phyloP scores from a whole-genome alignment of 1,140 invertebrate species.

The Tetramorium simillimum region DNA sequence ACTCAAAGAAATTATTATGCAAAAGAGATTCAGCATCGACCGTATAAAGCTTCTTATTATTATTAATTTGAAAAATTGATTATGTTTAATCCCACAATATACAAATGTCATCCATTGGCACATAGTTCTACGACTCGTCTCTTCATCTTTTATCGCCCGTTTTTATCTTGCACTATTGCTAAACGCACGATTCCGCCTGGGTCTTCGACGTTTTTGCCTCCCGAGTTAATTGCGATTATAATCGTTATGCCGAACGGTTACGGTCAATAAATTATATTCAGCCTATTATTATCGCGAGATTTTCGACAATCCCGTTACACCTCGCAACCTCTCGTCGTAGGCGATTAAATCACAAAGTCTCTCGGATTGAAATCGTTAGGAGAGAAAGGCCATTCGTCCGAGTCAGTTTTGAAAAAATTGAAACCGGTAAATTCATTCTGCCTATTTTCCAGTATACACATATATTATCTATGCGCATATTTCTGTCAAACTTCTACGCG shows the following conservation, averaged over 20 bases:
- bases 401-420: not conserved
- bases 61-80: no score
- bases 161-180: conserved; percentile 36
- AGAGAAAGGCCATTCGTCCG: not conserved
- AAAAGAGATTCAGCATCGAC: no score
- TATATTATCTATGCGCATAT: not conserved
- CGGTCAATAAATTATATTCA: conserved; percentile 44
- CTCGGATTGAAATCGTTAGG: conserved; percentile 34
- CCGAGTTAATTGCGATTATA: conserved; percentile 49
- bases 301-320: conserved; percentile 54
- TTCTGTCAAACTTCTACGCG: not conserved
- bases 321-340: conserved; percentile 12
- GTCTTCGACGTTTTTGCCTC: conserved; percentile 1
- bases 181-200: conserved; percentile 32
- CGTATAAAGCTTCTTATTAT: no score
- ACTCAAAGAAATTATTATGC: no score
- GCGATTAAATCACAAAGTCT: conserved; percentile 39
- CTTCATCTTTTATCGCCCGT: conserved; percentile 10
- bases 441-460: not conserved
- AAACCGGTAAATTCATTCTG: conserved; percentile 13
- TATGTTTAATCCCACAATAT: not conserved
- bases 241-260: conserved; percentile 37
- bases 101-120: not conserved
- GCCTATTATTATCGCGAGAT: conserved; percentile 48
- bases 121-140: conserved; percentile 23